Conservation (phyloP, 2,113 vertebrate genomes). For the Colius striatus region DNA sequence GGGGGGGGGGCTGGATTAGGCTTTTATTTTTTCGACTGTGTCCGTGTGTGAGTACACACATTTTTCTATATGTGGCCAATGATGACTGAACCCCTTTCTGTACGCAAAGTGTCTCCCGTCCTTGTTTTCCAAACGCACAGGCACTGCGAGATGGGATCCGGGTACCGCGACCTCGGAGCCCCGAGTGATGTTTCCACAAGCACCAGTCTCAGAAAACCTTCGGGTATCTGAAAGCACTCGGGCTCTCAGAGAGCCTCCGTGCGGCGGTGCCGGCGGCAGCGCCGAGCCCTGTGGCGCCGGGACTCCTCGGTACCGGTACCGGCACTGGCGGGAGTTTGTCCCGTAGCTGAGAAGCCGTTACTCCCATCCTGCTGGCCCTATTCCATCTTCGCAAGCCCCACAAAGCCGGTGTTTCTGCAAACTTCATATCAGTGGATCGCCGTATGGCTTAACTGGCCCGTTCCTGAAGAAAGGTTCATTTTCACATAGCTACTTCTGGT, state of each 20-base stretch:
- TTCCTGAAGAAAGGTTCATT: background rate
- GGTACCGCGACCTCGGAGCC: background rate
- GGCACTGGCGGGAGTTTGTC: background rate
- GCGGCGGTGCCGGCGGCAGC: background rate
- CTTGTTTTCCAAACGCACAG: background rate
- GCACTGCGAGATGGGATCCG: background rate
- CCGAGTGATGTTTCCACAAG: background rate
- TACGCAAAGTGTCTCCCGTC: background rate
- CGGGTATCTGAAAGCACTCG: background rate
- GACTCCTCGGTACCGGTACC: background rate
- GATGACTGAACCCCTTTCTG: no score
- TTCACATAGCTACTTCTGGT: fast-evolving
- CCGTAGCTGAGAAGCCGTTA: background rate
- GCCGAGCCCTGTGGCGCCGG: background rate
- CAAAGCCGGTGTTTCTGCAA: background rate
- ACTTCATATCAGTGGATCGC: background rate
- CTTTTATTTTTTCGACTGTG: background rate
- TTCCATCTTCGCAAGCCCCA: background rate
- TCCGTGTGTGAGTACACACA: background rate
- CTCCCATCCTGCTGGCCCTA: background rate
- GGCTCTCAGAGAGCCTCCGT: no score
- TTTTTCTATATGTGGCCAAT: background rate
- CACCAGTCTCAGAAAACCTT: background rate
- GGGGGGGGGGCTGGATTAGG: background rate
- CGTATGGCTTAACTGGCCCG: background rate